Evolutionary conservation across 2,113 vertebrate genomes (phyloP).

Genomic region (Genyomyrus donnyi): DNA sequence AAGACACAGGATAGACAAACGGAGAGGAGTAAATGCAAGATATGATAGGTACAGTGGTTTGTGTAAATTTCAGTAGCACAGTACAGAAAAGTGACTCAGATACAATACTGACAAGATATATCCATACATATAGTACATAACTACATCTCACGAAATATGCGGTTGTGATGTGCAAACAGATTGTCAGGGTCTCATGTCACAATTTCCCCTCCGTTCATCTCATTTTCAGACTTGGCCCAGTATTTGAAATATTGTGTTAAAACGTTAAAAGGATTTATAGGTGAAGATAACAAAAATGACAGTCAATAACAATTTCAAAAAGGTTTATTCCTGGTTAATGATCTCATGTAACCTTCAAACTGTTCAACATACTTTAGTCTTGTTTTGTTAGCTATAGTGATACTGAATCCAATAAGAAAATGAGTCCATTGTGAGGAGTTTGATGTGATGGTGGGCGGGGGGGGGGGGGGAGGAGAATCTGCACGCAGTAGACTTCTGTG

Average conservation of each 20-base stretch:
- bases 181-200: not conserved
- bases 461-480: not conserved
- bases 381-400: not conserved
- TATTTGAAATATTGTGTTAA: not conserved
- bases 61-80: not conserved
- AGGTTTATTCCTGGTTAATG: not conserved
- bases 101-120: not conserved
- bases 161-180: not conserved
- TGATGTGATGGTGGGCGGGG: not conserved
- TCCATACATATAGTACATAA: not conserved
- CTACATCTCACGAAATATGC: not conserved
- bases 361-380: not conserved
- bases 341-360: not conserved
- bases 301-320: not conserved
- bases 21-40: not conserved
- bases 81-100: not conserved
- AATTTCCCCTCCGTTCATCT: not conserved
- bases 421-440: not conserved
- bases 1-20: not conserved
- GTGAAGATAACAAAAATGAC: not conserved
- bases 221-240: not conserved
- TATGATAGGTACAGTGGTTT: not conserved
- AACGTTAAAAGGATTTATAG: not conserved
- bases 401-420: not conserved
- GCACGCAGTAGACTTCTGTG: not conserved